Evolutionary conservation across 2,888 invertebrate genomes (phyloP).

Genomic region (Limenitis camilla): DNA sequence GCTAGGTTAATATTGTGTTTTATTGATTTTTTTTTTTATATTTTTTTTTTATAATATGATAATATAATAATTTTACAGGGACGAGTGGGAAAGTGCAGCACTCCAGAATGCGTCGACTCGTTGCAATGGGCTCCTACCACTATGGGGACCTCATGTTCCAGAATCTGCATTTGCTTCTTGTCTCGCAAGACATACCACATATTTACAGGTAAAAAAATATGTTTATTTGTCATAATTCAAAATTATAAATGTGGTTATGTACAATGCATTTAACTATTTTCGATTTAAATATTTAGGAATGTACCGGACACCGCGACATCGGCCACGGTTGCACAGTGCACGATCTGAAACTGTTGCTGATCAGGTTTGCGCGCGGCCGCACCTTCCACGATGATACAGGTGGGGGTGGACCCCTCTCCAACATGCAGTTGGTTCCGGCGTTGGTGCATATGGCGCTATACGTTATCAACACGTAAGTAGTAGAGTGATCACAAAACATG

Average conservation of each 20-base stretch:
- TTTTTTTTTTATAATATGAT: background rate
- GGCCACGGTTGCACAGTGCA: constrained; percentile 89
- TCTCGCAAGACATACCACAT: constrained; percentile 92
- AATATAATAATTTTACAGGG: constrained; percentile 69
- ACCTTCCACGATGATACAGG: constrained; percentile 98
- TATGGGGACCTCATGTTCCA: constrained; percentile 96
- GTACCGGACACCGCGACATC: constrained; percentile 84
- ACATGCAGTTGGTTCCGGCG: constrained; percentile 97
- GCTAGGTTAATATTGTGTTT: constrained; percentile 43
- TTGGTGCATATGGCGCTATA: constrained; percentile 95
- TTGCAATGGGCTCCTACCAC: constrained; percentile 95
- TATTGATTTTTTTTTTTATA: background rate
- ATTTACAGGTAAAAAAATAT: constrained; percentile 74
- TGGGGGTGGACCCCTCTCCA: constrained; percentile 96
- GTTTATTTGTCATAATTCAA: background rate
- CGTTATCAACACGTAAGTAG: constrained; percentile 87
- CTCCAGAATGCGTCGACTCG: constrained; percentile 98
- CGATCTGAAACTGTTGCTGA: constrained; percentile 91
- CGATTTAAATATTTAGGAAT: constrained; percentile 71
- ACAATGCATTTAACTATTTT: too few relatives aligned
- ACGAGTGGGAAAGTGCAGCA: constrained; percentile 99
- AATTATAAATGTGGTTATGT: background rate
- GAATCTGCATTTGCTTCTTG: constrained; percentile 95
- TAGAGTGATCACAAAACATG: too few relatives aligned
- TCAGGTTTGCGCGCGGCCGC: constrained; percentile 93